Evolutionary conservation across 2,888 invertebrate species (phyloP).

Genomic region (Orthosia cruda): DNA sequence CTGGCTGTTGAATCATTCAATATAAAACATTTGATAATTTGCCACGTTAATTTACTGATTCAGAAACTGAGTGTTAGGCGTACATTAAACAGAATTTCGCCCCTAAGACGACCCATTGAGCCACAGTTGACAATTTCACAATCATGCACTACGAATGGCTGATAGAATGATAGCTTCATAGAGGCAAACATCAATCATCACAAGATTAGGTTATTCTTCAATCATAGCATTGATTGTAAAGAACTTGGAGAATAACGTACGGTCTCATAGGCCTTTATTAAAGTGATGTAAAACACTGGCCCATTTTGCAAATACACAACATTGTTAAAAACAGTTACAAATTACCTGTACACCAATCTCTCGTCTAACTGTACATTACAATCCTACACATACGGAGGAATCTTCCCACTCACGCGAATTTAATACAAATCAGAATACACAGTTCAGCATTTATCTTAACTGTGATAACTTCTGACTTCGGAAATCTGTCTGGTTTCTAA

Average conservation of each 20-base stretch:
- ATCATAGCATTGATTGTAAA: too few species aligned
- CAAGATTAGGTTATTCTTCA: background rate
- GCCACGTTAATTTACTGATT: too few species aligned
- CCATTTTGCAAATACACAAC: background rate
- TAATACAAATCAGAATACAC: constrained; percentile 31
- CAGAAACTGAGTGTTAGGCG: too few species aligned
- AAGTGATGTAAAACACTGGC: background rate
- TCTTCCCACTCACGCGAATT: constrained; percentile 8
- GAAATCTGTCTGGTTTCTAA: constrained; percentile 25
- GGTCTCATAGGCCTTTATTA: background rate
- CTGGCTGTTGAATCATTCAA: too few species aligned
- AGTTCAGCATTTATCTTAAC: constrained; percentile 17
- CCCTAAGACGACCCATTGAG: too few species aligned
- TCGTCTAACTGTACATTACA: constrained; percentile 15
- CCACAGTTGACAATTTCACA: background rate
- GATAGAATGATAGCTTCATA: background rate
- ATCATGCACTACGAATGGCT: background rate
- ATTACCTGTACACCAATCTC: background rate
- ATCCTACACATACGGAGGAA: constrained; percentile 16
- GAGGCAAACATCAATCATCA: background rate
- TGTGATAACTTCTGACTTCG: constrained; percentile 23
- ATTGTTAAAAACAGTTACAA: background rate
- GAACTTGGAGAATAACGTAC: too few species aligned
- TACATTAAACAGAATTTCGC: too few species aligned
- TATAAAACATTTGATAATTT: too few species aligned